These are phyloP conservation scores for Athalia rosae DNA, from an alignment of 2,888 invertebrate genomes.

Conservation along the genomic window DNA sequence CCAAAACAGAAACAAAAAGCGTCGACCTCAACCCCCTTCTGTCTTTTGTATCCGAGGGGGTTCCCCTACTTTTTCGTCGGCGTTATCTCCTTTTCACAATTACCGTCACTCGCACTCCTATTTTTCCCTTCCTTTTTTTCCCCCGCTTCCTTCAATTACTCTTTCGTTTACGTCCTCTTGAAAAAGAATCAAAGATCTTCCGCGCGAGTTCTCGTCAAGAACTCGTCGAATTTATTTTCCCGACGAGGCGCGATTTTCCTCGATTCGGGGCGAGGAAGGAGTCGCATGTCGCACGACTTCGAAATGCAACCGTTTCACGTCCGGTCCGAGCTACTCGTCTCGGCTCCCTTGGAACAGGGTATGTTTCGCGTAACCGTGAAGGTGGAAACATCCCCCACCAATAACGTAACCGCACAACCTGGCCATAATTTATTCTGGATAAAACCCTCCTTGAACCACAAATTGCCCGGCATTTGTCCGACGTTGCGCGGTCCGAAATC, in stretches of 20 bases:
- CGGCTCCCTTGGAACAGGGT: background rate
- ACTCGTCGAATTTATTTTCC: too few species aligned
- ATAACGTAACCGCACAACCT: slow-evolving; percentile 21
- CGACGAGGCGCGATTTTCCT: too few species aligned
- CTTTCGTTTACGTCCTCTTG: background rate
- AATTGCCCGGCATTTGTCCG: slow-evolving; percentile 24
- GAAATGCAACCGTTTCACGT: too few species aligned
- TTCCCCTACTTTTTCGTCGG: background rate
- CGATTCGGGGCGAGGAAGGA: too few species aligned
- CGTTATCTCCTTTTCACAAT: slow-evolving; percentile 37
- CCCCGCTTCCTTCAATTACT: slow-evolving; percentile 31
- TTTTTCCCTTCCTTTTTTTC: slow-evolving; percentile 41
- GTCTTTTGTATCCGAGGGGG: background rate
- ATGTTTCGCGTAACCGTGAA: background rate
- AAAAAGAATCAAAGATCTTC: too few species aligned
- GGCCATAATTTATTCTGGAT: slow-evolving; percentile 36
- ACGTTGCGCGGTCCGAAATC: slow-evolving; percentile 15
- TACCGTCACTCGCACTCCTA: slow-evolving; percentile 43
- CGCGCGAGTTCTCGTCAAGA: too few species aligned
- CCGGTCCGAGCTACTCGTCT: background rate
- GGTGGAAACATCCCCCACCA: slow-evolving; percentile 20
- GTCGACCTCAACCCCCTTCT: too few species aligned
- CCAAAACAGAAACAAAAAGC: too few species aligned
- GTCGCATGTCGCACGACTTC: too few species aligned
- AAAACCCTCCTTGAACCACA: slow-evolving; percentile 34